These are phyloP conservation scores for Xyrichtys novacula DNA, from an alignment of 2,797 vertebrate genomes.

Conservation along the genomic window DNA sequence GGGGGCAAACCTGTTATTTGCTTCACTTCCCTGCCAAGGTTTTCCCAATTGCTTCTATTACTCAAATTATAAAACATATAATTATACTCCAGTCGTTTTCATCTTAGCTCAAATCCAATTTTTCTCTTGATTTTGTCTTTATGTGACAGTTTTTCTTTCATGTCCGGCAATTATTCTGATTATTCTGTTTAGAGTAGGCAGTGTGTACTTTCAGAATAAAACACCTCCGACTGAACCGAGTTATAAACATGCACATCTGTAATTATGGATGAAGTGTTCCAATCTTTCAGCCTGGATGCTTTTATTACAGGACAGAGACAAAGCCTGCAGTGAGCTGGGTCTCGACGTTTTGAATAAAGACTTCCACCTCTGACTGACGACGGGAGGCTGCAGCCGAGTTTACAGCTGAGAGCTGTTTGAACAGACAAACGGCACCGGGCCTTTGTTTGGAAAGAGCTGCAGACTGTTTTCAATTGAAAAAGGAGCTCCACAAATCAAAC, in stretches of 20 bases:
- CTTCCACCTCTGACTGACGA: background rate
- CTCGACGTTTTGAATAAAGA: background rate
- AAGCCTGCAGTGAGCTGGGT: background rate
- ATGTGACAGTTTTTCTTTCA: no score
- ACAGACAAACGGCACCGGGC: background rate
- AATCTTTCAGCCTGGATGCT: background rate
- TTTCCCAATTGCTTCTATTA: constrained; percentile 4
- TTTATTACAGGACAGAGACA: background rate
- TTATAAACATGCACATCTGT: background rate
- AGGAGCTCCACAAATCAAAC: no score
- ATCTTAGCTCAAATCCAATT: background rate
- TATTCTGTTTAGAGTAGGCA: no score
- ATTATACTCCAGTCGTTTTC: no score
- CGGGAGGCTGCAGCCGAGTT: constrained; percentile 1
- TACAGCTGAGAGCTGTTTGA: background rate
- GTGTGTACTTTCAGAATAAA: background rate
- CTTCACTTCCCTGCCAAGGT: constrained; percentile 15
- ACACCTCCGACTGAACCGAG: background rate
- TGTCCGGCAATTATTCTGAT: no score
- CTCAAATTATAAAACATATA: constrained; percentile 17
- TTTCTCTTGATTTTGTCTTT: no score
- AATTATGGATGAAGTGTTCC: background rate
- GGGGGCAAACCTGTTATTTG: background rate
- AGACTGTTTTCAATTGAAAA: background rate
- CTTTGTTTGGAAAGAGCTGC: no score